Evolutionary conservation across 2,888 invertebrate genomes (phyloP).

Genomic region (Polyommatus icarus): DNA sequence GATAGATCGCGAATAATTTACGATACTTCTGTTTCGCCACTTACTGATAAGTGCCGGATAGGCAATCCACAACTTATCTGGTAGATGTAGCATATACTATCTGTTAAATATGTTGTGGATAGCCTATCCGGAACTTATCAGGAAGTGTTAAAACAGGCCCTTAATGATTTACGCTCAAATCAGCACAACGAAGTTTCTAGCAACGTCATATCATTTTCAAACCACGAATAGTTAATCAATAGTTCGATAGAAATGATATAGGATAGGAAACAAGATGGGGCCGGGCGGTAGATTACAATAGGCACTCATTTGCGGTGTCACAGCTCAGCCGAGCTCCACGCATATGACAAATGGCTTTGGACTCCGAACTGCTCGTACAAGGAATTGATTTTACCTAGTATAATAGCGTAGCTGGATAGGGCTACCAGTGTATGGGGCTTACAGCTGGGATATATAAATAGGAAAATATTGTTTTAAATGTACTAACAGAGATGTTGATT

Average conservation of each 20-base stretch:
- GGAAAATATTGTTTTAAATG: too few relatives aligned
- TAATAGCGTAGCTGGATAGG: not conserved
- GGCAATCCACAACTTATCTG: too few relatives aligned
- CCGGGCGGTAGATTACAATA: not conserved
- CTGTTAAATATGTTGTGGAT: too few relatives aligned
- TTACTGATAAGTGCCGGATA: too few relatives aligned
- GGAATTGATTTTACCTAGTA: constrained; percentile 12
- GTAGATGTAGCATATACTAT: too few relatives aligned
- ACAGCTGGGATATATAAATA: not conserved
- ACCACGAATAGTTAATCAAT: too few relatives aligned
- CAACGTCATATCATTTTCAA: not conserved
- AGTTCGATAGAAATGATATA: not conserved
- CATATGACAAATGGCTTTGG: not conserved
- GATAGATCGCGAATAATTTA: too few relatives aligned
- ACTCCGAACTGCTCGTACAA: constrained; percentile 9
- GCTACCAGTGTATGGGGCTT: not conserved
- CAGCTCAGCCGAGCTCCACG: not conserved
- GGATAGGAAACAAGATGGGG: not conserved
- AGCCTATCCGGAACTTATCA: too few relatives aligned
- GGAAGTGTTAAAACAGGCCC: too few relatives aligned
- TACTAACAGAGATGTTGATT: too few relatives aligned
- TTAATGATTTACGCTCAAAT: too few relatives aligned
- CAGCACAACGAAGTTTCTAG: not conserved
- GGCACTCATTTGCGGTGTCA: constrained; percentile 19
- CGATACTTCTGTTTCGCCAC: too few relatives aligned